Base-by-base conservation (phyloP, 2,113 vertebrate species). In the Toxostoma redivivum region DNA sequence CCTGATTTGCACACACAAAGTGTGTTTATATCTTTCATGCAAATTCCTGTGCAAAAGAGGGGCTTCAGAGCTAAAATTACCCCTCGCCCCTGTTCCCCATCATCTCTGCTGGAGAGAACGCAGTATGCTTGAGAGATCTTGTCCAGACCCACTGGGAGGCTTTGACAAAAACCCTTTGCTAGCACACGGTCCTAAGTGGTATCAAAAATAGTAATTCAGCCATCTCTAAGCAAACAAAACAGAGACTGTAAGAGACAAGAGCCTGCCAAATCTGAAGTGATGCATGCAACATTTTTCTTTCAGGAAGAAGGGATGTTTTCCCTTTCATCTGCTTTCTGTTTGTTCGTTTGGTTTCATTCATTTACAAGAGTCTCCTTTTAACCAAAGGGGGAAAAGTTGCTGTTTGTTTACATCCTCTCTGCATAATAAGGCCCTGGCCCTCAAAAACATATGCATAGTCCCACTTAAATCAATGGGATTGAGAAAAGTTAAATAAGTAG, bases 181-280 rank as follows among this genome's bases (percentile, higher is more conserved):
- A 92, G 57, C 76, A 90, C 92, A 93, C 67, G 45, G 61, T 88
- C 82, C 80, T 95, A 93, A 96, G 90, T 90, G 93, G 85, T 90
- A 96, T 88, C 86, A 96, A 84, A 96, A 96, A 93, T 93, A 97
- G 94, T 92, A 95, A 96, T 94, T 96, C 92, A 95, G 85, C 82
- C 94, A 97, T 93, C 92, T 92, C 88, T 74, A 86, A 94, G 95
- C 90, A 96, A 97, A 96, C 88, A 93, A 93, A 96, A 92, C 90
- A 94, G 87, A 94, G 81, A 45, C 72, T 94, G 80, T 31, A 93
- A 95, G 60, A 96, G 94, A 95, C 90, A 95, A 96, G 88, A 90
- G 82, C 85, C 88, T 96, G 95, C 95, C 96, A 96, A 86, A 92
- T 95, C 92, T 96, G 92, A 94, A 97, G 83, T 76, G 93, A 96